Base-by-base conservation (phyloP, 2,888 invertebrate genomes). In the Sarcophaga variegata region DNA sequence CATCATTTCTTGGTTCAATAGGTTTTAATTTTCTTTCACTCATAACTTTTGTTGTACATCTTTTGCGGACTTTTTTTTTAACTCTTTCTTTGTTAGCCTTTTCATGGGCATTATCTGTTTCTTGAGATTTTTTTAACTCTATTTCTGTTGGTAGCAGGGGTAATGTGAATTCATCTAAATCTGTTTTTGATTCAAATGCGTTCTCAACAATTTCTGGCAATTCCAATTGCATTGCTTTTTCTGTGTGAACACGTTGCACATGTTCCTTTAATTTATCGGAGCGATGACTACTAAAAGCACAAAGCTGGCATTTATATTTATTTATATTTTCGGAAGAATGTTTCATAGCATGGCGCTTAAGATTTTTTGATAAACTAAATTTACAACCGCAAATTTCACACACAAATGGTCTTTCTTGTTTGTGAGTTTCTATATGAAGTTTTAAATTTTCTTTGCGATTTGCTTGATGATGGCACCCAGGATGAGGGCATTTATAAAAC, bases 301-400 rank as follows among this genome's bases (percentile, higher is more conserved):
- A 95, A 86, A 93, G 86, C 62, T 93, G 92, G 78, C 95, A 95
- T 83, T 93, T 92, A 86, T 93, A 91, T 22, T 91, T 91, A 83
- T 88, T 90, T 4, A 89, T 88, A 1, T 92, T 90, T 4, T 91
- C 90, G 3, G 91, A 89, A 1, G 92, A 92, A 77, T 93, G 92
- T 80, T 92, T 91, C 5, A 93, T 86, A 0, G 93, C 92, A 72
- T 93, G 92, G 0, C 92, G 90, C 62, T 93, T 94, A 5, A 95
- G 92, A 89, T 95, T 95, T 90, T 95, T 95, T 74, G 93, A 93
- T 85, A 95, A 93, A 11, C 95, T 94, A 89, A 95, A 95, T 78
- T 94, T 94, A 75, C 94, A 94, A 6, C 95, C 95, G 89, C 95
- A 95, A 5, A 95, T 92, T 87, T 95, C 95, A 90, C 95, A 95